Evolutionary conservation across 2,797 vertebrate species (phyloP).

Genomic region (Neosilurus mollespiculum): DNA sequence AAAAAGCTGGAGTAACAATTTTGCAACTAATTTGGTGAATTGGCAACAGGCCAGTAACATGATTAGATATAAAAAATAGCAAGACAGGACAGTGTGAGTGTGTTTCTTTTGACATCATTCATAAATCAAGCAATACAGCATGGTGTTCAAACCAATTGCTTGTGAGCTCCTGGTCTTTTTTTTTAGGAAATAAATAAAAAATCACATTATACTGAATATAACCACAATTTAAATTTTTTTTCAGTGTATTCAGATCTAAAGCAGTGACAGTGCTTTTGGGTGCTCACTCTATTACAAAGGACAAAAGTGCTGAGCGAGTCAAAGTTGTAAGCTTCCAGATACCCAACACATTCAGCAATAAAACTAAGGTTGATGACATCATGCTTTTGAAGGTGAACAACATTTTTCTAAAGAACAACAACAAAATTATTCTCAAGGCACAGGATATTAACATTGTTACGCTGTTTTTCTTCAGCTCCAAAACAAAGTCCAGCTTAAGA

Average conservation of each 20-base stretch:
- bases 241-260: neutral
- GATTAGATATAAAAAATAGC: too few relatives aligned
- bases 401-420: neutral
- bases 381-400: constrained; percentile 57
- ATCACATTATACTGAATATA: neutral
- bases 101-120: neutral
- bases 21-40: too few relatives aligned
- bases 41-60: too few relatives aligned
- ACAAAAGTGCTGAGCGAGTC: constrained; percentile 36
- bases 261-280: constrained; percentile 50
- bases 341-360: neutral
- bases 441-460: neutral
- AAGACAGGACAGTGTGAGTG: neutral
- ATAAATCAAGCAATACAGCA: neutral
- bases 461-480: constrained; percentile 43
- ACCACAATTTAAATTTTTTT: neutral
- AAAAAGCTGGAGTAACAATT: too few relatives aligned
- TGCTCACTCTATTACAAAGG: constrained; percentile 50
- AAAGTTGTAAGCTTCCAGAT: constrained; percentile 6
- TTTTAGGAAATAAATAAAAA: neutral
- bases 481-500: constrained; percentile 29
- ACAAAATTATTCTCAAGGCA: neutral
- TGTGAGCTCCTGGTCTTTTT: neutral
- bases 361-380: constrained; percentile 52
- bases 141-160: neutral